Evolutionary conservation across 2,888 invertebrate species (phyloP).

Genomic region (Tiliacea aurago): DNA sequence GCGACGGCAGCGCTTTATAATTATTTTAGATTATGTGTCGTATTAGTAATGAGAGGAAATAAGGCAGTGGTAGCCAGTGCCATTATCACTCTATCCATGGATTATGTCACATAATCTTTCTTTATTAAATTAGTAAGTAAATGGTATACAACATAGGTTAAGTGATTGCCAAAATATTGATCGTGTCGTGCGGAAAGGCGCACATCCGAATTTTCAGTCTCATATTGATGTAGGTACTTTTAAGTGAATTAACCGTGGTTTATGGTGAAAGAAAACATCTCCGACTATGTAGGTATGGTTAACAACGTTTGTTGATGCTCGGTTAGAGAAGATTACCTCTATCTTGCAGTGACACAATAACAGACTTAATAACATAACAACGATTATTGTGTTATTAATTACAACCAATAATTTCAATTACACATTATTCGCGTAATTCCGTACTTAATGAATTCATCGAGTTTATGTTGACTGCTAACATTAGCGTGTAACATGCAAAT

Average conservation of each 20-base stretch:
- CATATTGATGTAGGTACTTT: background rate
- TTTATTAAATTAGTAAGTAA: background rate
- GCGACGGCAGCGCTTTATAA: slow-evolving; percentile 21
- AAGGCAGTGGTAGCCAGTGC: background rate
- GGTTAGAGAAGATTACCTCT: background rate
- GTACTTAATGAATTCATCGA: slow-evolving; percentile 46
- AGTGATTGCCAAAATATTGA: background rate
- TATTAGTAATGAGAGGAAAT: slow-evolving; percentile 15
- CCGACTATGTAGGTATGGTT: background rate
- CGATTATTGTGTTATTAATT: background rate
- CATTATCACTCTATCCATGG: background rate
- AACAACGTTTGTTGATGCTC: background rate
- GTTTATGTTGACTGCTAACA: slow-evolving; percentile 28
- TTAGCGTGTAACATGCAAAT: slow-evolving; percentile 40
- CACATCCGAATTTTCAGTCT: background rate
- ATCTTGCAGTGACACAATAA: background rate
- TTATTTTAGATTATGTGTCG: slow-evolving; percentile 35
- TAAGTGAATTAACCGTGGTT: background rate
- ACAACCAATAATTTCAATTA: background rate
- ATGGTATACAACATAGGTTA: background rate
- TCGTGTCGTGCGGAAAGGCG: background rate
- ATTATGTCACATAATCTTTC: background rate
- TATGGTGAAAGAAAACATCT: background rate
- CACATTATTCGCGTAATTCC: background rate
- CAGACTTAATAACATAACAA: background rate